Evolutionary conservation across 2,113 vertebrate species (phyloP).

Genomic region (Datnioides undecimradiatus): DNA sequence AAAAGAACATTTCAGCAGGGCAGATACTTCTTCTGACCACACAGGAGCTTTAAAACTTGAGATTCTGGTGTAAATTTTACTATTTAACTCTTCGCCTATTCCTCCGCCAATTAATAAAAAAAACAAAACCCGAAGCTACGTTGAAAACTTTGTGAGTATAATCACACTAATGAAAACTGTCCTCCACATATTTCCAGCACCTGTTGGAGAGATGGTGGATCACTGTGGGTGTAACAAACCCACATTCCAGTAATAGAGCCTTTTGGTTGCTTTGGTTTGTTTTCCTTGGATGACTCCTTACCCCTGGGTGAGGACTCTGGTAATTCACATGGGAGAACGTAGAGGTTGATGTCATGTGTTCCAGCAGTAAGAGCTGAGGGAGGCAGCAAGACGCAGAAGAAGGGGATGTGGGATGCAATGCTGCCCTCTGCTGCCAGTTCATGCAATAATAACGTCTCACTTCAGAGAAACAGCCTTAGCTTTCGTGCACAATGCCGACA

Average conservation of each 20-base stretch:
- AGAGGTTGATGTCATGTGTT: slow-evolving; percentile 71
- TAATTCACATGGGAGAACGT: slow-evolving; percentile 73
- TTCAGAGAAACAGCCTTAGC: neutral
- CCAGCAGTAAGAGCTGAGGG: slow-evolving; percentile 35
- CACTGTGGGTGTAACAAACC: slow-evolving; percentile 73
- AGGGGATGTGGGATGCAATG: slow-evolving; percentile 40
- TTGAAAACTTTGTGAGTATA: slow-evolving; percentile 8
- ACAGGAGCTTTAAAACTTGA: neutral
- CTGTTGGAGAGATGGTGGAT: slow-evolving; percentile 69
- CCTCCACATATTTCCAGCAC: slow-evolving; percentile 71
- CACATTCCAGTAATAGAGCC: slow-evolving; percentile 78
- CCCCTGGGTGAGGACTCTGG: slow-evolving; percentile 74
- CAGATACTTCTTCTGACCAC: slow-evolving; percentile 6
- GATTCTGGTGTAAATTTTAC: neutral
- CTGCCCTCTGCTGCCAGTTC: slow-evolving; percentile 65
- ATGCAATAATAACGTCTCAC: neutral
- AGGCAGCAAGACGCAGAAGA: neutral
- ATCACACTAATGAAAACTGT: slow-evolving; percentile 45
- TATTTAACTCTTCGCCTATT: neutral
- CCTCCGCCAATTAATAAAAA: neutral
- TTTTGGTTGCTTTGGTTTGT: slow-evolving; percentile 77
- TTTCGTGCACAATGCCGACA: neutral
- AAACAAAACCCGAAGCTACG: neutral
- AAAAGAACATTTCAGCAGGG: neutral
- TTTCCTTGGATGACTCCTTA: slow-evolving; percentile 79